A percentile compares a stretch with the other conserved stretches of the same genome.
Conservation (phyloP, 2,797 vertebrate genomes). For the Streptopelia turtur region DNA sequence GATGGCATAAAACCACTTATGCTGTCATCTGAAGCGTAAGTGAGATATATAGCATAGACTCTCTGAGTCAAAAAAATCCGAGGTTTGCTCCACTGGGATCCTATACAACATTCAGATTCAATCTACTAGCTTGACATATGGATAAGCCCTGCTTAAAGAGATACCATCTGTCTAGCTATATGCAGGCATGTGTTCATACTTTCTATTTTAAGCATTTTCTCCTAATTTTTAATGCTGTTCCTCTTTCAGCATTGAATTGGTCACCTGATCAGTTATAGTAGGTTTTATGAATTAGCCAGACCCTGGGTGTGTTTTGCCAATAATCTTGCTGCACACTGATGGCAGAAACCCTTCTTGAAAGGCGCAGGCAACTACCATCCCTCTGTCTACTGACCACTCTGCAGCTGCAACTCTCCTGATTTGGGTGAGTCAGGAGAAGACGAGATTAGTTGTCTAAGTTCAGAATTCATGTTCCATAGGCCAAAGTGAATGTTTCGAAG, state of each 20-base stretch:
- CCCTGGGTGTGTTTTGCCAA: neutral
- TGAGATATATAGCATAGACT: neutral
- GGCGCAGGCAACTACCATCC: neutral
- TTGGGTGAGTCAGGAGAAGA: neutral
- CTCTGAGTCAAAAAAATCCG: neutral
- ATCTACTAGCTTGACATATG: slow-evolving; percentile 35
- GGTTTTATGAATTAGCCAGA: slow-evolving; percentile 61
- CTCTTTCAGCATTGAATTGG: neutral
- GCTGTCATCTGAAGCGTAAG: neutral
- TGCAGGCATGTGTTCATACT: slow-evolving; percentile 33
- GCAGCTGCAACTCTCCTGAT: neutral
- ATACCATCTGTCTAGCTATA: slow-evolving; percentile 39
- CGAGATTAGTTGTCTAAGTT: neutral
- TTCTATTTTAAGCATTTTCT: slow-evolving; percentile 52
- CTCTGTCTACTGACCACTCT: neutral
- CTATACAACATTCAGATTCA: slow-evolving; percentile 18
- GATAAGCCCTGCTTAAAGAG: slow-evolving; percentile 32
- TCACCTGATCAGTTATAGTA: slow-evolving; percentile 34
- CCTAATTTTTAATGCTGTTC: slow-evolving; percentile 2
- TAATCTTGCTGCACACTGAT: neutral
- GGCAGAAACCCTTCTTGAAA: neutral
- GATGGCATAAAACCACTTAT: neutral
- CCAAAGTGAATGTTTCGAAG: neutral
- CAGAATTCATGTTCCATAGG: neutral
- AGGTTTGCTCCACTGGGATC: slow-evolving; percentile 36